Evolutionary conservation across 1,140 invertebrate species (phyloP).

Genomic region (Pomacea maculata): DNA sequence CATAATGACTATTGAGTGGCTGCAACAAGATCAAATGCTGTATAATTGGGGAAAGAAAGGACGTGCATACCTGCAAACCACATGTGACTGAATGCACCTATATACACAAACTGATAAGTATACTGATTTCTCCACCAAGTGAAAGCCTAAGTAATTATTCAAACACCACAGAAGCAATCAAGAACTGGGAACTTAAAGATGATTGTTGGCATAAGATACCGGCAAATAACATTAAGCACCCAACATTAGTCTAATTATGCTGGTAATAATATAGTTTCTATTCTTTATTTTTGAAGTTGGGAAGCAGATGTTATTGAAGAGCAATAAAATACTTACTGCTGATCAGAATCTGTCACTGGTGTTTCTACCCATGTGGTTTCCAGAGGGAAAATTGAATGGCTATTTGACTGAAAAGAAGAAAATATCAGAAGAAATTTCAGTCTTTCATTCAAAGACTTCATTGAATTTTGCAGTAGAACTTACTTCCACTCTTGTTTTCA

Average conservation of each 20-base stretch:
- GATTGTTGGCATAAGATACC: too few species aligned
- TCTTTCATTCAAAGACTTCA: too few species aligned
- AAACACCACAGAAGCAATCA: neutral
- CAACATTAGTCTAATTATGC: neutral
- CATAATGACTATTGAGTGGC: slow-evolving; percentile 76
- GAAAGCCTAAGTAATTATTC: neutral
- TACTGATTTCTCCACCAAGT: neutral
- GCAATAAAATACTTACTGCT: slow-evolving; percentile 62
- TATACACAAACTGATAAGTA: neutral
- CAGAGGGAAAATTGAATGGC: slow-evolving; percentile 71
- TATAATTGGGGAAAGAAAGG: neutral
- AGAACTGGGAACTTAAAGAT: neutral
- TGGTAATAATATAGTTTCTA: neutral
- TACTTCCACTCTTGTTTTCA: too few species aligned
- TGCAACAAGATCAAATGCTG: slow-evolving; percentile 28
- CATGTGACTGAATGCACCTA: neutral
- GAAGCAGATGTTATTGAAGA: neutral
- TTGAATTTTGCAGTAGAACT: too few species aligned
- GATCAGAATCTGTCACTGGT: slow-evolving; percentile 68
- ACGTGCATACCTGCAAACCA: neutral
- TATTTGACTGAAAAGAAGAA: slow-evolving; percentile 23
- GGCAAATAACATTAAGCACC: neutral
- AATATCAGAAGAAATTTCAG: slow-evolving; percentile 2
- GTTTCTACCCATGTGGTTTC: slow-evolving; percentile 83
- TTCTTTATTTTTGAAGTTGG: neutral